Evolutionary conservation across 1,140 invertebrate species (phyloP).

Genomic region (Lordiphosa mommai): DNA sequence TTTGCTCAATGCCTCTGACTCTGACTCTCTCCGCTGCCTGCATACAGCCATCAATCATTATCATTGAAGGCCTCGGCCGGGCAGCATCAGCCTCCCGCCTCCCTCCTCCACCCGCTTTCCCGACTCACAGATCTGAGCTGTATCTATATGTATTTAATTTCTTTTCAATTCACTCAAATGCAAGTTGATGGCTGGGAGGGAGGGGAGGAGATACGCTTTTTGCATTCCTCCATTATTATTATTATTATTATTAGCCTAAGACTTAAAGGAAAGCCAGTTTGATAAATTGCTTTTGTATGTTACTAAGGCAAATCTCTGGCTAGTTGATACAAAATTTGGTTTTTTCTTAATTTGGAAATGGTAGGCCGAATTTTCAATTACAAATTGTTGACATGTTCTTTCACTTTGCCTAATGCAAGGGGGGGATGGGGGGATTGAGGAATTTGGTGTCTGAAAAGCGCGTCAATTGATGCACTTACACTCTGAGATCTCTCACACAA

Average conservation of each 20-base stretch:
- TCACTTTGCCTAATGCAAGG: slow-evolving; percentile 47
- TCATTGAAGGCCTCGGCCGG: slow-evolving; percentile 21
- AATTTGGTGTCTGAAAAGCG: slow-evolving; percentile 40
- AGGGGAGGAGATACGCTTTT: neutral
- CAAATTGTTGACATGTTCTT: slow-evolving; percentile 34
- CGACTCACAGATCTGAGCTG: slow-evolving; percentile 15
- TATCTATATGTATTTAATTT: slow-evolving; percentile 52
- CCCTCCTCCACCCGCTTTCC: slow-evolving; percentile 8
- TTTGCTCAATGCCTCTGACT: too few species aligned
- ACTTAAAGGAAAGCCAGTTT: slow-evolving; percentile 15
- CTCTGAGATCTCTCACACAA: slow-evolving; percentile 38
- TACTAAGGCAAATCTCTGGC: slow-evolving; percentile 18
- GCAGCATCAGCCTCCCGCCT: slow-evolving; percentile 8
- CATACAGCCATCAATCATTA: slow-evolving; percentile 51
- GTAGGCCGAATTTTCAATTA: slow-evolving; percentile 47
- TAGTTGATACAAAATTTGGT: slow-evolving; percentile 42
- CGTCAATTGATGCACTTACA: slow-evolving; percentile 62
- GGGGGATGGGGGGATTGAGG: too few species aligned
- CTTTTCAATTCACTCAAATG: slow-evolving; percentile 37
- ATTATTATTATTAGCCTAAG: slow-evolving; percentile 4
- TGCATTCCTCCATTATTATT: neutral
- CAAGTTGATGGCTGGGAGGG: neutral
- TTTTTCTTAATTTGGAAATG: slow-evolving; percentile 36
- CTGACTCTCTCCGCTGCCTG: neutral
- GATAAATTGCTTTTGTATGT: slow-evolving; percentile 46